These are phyloP conservation scores for Blennius ocellaris DNA, from an alignment of 2,113 vertebrate genomes.

Conservation along the genomic window DNA sequence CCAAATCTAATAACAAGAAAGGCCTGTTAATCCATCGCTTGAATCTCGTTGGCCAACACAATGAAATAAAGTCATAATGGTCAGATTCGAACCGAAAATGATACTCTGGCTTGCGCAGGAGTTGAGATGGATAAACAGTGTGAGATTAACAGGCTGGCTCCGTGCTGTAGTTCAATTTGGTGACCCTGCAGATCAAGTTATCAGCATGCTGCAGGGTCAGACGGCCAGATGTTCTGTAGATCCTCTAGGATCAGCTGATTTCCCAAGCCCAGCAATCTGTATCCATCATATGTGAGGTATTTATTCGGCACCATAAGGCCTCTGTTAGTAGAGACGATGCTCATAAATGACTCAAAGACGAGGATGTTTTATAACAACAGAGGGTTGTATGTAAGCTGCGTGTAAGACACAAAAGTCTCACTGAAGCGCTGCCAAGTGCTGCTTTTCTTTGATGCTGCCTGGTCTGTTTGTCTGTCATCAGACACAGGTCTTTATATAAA, in stretches of 20 bases:
- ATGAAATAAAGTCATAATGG: constrained; percentile 47
- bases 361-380: constrained; percentile 31
- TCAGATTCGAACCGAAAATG: constrained; percentile 44
- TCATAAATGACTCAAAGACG: constrained; percentile 37
- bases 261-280: constrained; percentile 51
- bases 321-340: constrained; percentile 48
- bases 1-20: constrained; percentile 38
- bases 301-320: constrained; percentile 55
- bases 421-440: neutral
- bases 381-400: neutral
- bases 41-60: constrained; percentile 34
- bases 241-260: constrained; percentile 76
- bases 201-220: constrained; percentile 73
- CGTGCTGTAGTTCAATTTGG: constrained; percentile 60
- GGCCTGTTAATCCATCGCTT: constrained; percentile 26
- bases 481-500: constrained; percentile 20
- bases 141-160: constrained; percentile 75
- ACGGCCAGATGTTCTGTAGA: constrained; percentile 79
- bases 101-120: constrained; percentile 45
- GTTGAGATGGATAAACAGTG: constrained; percentile 70
- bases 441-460: neutral
- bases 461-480: constrained; percentile 22
- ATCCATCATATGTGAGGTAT: constrained; percentile 61
- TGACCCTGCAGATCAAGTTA: constrained; percentile 76
- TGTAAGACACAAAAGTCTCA: neutral